phyloP scores from a whole-genome alignment of 2,888 invertebrate genomes.

The Cheilosia impressa region DNA sequence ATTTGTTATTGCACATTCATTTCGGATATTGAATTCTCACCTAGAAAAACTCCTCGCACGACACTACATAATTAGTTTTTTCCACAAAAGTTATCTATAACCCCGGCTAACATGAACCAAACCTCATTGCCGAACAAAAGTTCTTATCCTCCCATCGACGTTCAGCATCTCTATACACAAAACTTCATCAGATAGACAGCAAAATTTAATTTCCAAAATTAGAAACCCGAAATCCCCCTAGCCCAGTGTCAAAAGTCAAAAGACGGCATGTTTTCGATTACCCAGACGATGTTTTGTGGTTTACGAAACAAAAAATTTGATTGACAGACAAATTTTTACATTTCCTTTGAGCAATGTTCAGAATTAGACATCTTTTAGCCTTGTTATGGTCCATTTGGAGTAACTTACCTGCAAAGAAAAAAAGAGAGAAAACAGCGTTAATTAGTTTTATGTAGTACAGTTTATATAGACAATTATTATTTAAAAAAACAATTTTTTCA shows the following conservation, averaged over 20 bases:
- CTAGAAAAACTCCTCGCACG: no score
- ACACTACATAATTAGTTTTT: no score
- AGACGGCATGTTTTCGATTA: conserved; percentile 36
- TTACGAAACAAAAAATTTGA: conserved; percentile 33
- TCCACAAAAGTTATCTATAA: no score
- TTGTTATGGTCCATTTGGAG: conserved; percentile 47
- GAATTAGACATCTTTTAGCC: conserved; percentile 46
- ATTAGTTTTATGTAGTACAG: not conserved
- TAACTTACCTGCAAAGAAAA: conserved; percentile 70
- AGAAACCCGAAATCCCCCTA: conserved; percentile 1
- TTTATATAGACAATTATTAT: conserved; percentile 32
- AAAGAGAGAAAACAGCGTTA: conserved; percentile 12
- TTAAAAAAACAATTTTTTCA: not conserved
- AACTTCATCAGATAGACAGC: no score
- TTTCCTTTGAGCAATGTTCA: conserved; percentile 22
- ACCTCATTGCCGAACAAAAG: no score
- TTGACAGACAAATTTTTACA: conserved; percentile 58
- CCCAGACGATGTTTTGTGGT: conserved; percentile 37
- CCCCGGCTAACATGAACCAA: no score
- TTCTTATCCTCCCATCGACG: no score
- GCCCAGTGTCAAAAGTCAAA: conserved; percentile 27
- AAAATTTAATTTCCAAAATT: conserved; percentile 34
- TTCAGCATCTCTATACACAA: no score
- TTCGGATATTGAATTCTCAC: no score
- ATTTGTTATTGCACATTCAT: no score